These are phyloP conservation scores for Trinectes maculatus DNA, from an alignment of 2,113 vertebrate genomes.

Conservation along the genomic window DNA sequence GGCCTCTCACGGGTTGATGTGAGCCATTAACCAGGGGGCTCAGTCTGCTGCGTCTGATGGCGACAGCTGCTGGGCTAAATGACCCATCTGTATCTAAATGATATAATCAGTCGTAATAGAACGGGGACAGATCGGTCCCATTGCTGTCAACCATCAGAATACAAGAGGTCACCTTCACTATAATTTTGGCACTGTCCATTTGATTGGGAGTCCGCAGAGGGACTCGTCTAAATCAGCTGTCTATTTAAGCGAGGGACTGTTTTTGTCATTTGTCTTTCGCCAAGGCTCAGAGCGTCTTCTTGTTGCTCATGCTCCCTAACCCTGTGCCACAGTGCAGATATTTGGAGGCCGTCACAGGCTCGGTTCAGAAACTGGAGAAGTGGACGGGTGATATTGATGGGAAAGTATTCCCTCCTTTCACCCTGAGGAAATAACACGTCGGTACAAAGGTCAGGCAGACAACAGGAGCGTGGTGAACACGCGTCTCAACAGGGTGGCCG, in stretches of 20 bases:
- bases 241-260: not conserved
- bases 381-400: constrained; percentile 37
- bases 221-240: not conserved
- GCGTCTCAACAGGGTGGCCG: constrained; percentile 10
- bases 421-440: constrained; percentile 36
- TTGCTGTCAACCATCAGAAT: constrained; percentile 58
- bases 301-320: not conserved
- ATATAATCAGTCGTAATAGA: constrained; percentile 75
- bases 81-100: constrained; percentile 74
- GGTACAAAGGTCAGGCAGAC: constrained; percentile 35
- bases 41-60: constrained; percentile 70
- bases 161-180: constrained; percentile 71
- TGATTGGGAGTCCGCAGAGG: constrained; percentile 36
- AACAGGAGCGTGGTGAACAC: constrained; percentile 7
- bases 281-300: constrained; percentile 20
- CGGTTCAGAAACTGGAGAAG: constrained; percentile 19
- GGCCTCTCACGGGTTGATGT: constrained; percentile 37
- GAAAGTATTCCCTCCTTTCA: constrained; percentile 23
- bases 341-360: constrained; percentile 1
- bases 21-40: constrained; percentile 68
- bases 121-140: constrained; percentile 63
- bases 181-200: constrained; percentile 33
- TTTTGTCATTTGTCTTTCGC: constrained; percentile 36
- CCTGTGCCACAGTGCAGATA: constrained; percentile 5
- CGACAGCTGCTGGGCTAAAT: constrained; percentile 77